Percentiles rank a stretch among this genome's conserved stretches.
These are phyloP conservation scores for Neogobius melanostomus DNA, from an alignment of 2,113 vertebrate genomes.

Conservation along the genomic window DNA sequence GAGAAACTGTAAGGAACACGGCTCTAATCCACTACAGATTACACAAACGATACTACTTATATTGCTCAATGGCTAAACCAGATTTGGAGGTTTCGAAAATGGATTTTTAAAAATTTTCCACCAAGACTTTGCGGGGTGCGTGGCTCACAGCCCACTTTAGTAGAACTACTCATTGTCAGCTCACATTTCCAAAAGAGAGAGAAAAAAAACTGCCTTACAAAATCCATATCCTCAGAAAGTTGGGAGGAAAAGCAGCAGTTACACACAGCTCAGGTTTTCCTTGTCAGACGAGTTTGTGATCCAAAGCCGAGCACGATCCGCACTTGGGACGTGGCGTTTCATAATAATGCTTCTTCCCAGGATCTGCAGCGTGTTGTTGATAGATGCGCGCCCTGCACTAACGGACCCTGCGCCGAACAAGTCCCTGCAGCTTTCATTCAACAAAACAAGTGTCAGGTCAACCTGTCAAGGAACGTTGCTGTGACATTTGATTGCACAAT, in stretches of 20 bases:
- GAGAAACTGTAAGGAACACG: slow-evolving; percentile 17
- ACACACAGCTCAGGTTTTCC: slow-evolving; percentile 69
- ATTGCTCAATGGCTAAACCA: slow-evolving; percentile 24
- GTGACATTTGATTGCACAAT: slow-evolving; percentile 8
- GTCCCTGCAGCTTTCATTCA: slow-evolving; percentile 48
- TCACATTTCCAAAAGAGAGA: slow-evolving; percentile 23
- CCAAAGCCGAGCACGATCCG: slow-evolving; percentile 32
- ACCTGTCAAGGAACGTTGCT: slow-evolving; percentile 1
- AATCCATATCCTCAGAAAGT: slow-evolving; percentile 51
- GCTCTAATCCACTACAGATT: slow-evolving; percentile 7
- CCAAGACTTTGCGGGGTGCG: background rate
- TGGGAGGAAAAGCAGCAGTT: slow-evolving; percentile 66
- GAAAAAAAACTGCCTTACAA: slow-evolving; percentile 25
- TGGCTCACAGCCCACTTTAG: slow-evolving; percentile 12
- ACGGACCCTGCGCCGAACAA: slow-evolving; percentile 41
- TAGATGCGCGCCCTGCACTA: slow-evolving; percentile 45
- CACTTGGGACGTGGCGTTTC: slow-evolving; percentile 41
- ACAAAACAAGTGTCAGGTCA: slow-evolving; percentile 7
- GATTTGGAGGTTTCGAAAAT: slow-evolving; percentile 8
- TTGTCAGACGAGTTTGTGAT: slow-evolving; percentile 70
- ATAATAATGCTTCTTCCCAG: slow-evolving; percentile 25
- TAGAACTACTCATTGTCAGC: slow-evolving; percentile 24
- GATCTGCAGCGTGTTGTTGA: slow-evolving; percentile 54
- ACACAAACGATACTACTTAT: slow-evolving; percentile 22
- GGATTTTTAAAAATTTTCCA: slow-evolving; percentile 6